Evolutionary conservation across 2,797 vertebrate genomes (phyloP).

Genomic region (Calcarius lapponicus): DNA sequence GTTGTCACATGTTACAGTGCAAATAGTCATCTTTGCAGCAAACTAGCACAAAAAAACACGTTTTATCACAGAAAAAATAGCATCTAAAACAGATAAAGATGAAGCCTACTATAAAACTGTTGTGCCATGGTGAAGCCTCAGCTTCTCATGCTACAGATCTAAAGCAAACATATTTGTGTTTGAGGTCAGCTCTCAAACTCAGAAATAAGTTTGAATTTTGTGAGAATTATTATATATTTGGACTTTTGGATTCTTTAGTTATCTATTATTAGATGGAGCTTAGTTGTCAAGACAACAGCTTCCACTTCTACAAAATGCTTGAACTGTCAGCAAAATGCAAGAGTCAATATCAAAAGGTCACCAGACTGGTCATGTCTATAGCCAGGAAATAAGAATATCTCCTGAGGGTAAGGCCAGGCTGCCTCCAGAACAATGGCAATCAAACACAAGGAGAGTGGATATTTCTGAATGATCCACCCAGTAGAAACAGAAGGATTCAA

Average conservation of each 20-base stretch:
- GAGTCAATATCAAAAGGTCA: slow-evolving; percentile 19
- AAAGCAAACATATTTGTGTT: neutral
- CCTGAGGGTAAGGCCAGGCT: neutral
- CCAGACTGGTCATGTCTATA: neutral
- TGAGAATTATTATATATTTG: slow-evolving; percentile 22
- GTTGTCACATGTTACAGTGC: neutral
- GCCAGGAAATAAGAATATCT: neutral
- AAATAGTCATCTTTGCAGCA: neutral
- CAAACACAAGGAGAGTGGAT: neutral
- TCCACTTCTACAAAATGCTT: slow-evolving; percentile 29
- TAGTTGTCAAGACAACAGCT: slow-evolving; percentile 68
- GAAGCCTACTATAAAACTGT: neutral
- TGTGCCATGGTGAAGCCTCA: neutral
- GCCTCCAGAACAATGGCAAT: neutral
- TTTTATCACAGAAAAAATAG: neutral
- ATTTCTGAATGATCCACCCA: neutral
- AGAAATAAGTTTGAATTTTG: neutral
- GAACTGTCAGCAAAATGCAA: slow-evolving; percentile 21
- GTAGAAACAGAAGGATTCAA: neutral
- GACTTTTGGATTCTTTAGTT: slow-evolving; percentile 22
- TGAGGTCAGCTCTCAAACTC: neutral
- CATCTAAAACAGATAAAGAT: neutral
- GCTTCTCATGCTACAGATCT: neutral
- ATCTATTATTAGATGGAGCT: slow-evolving; percentile 55
- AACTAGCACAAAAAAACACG: neutral